Base-by-base conservation (phyloP, 1,140 invertebrate species). In the Neomicropteryx cornuta region DNA sequence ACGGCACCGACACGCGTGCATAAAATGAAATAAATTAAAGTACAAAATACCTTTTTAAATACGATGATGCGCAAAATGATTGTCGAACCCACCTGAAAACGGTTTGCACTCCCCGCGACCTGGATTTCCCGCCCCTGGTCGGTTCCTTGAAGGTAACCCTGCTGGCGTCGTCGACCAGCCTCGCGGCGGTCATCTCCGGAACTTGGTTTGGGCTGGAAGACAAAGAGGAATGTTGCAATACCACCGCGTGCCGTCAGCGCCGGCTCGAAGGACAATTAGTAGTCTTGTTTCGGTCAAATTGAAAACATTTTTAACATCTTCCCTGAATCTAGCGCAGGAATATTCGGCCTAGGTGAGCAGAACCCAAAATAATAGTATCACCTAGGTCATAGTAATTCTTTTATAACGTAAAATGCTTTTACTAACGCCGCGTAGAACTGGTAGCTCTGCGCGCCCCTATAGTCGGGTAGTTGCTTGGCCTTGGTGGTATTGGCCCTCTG, bases 81-180 rank as follows among this genome's bases (percentile, higher is more conserved):
- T n/a, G n/a, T n/a, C n/a, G n/a, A n/a, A 14, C 1, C 33, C 44
- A 56, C 58, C 58, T 53, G 39, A 43, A 61, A 45, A 80, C 66
- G 1, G 83, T 87, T 60, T 87, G 82, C 0, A 71, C 75, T 19
- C 55, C 61, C 27, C 68, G 56, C 31, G 64, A 73, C 23, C 56
- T 49, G 0, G 56, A 55, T 18, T 45, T 49, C 1, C 35, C 45
- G 0, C 34, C 45, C 2, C 6, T 47, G 0, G 32, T 38, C 13
- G 22, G 24, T 5, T 44, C 2, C 6, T 47, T 0, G 32, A 38
- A n/a, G 22, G 24, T 5, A 30, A 6, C n/a, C 17, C 32, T 2
- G 30, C 18, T 0, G 50, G 50, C 0, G 47, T 45, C 4, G 38
- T 50, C 11, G 55, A 50, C 46, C n/a, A 47, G 56, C 0, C 39